Base-by-base conservation (phyloP, 2,113 vertebrate genomes). In the Epinephelus lanceolatus region DNA sequence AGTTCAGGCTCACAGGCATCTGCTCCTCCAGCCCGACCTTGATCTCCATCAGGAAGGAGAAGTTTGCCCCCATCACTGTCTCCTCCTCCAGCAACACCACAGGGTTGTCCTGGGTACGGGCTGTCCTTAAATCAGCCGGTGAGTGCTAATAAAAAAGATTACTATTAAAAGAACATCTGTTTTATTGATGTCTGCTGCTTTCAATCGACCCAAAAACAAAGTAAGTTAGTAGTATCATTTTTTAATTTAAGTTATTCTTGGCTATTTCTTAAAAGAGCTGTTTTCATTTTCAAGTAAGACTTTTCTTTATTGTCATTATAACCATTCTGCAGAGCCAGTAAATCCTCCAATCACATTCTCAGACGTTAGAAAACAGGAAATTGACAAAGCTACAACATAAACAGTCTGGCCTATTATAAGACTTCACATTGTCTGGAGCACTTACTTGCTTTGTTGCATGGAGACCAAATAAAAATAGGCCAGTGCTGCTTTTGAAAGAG, bases 101-200 rank as follows among this genome's bases (percentile, higher is more conserved):
- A 0, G 83, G 88, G 0, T 33, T 74, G 0, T 96, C 96, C 0
- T 92, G 89, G 92, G 93, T 95, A 17, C 93, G 86, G 8, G 92
- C 95, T 25, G 63, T 91, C 62, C 95, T 99, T 52, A 92, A 87
- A 76, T 96, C 96, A 84, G 88, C 97, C 25, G 97, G 98, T 98
- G 91, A 95, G 96, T 59, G 10, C 17, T 61, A 9, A 76, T 27
- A 5, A 37, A 57, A 49, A 55, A 42, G 8, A 40, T 52, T n/a
- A 17, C n/a, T 5, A 2, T 15, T 61, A 37, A 51, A 61, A 74
- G n/a, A 11, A 10, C 2, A 2, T 19, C 8, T 4, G 45, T 45
- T 19, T n/a, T 27, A 19, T 42, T 72, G n/a, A 72, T 33, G 37
- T 60, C 7, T 45, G 6, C 27, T 65, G n/a, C 49, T 55, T 42